Evolutionary conservation across 2,113 vertebrate genomes (phyloP).

Genomic region (Hemicordylus capensis): DNA sequence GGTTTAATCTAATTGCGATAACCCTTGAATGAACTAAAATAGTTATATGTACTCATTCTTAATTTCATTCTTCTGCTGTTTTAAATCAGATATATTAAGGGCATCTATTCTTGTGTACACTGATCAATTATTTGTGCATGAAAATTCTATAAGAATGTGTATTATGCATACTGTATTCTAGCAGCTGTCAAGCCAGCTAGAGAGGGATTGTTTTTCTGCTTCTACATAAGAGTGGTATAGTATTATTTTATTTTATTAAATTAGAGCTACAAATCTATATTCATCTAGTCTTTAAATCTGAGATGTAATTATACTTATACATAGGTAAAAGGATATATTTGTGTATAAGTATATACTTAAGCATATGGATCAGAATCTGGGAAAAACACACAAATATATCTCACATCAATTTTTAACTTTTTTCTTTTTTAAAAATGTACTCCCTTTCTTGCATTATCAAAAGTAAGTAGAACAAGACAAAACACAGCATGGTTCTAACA

Average conservation of each 20-base stretch:
- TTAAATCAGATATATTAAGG: not conserved
- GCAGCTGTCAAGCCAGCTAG: not conserved
- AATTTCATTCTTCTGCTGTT: constrained; percentile 7
- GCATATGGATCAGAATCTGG: not conserved
- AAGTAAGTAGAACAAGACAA: constrained; percentile 2
- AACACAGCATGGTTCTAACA: constrained; percentile 2
- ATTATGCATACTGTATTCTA: constrained; percentile 7
- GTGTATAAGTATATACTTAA: too few species aligned
- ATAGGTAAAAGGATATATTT: too few species aligned
- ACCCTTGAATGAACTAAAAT: constrained; percentile 26
- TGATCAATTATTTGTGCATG: constrained; percentile 25
- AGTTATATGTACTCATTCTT: not conserved
- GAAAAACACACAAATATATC: not conserved
- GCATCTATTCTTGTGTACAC: not conserved
- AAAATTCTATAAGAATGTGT: not conserved
- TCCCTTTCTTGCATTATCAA: constrained; percentile 12
- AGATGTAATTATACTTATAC: constrained; percentile 10
- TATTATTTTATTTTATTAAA: constrained; percentile 1
- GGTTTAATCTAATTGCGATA: constrained; percentile 30
- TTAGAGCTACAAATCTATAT: constrained; percentile 21
- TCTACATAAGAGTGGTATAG: not conserved
- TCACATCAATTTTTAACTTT: not conserved
- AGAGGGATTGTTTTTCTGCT: not conserved
- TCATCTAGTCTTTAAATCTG: constrained; percentile 7
- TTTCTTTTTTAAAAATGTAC: not conserved